Conservation (phyloP, 1,140 invertebrate species). For the Doryteuthis pealeii region DNA sequence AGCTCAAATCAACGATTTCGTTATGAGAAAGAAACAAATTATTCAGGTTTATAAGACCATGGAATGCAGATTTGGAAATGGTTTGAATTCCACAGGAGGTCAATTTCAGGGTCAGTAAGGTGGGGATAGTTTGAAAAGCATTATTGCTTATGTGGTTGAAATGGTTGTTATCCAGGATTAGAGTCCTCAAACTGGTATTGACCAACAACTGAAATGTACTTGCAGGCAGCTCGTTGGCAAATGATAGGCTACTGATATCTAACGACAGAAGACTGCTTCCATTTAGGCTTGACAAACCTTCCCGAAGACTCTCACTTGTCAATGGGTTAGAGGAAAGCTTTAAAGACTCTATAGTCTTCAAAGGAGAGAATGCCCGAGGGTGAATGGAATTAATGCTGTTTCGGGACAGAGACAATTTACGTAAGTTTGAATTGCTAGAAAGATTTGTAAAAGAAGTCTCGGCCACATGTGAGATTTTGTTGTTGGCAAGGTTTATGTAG, state of each 20-base stretch:
- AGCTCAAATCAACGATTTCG: constrained; percentile 27
- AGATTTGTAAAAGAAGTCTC: constrained; percentile 32
- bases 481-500: constrained; percentile 36
- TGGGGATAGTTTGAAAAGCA: constrained; percentile 33
- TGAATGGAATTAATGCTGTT: constrained; percentile 29
- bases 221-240: constrained; percentile 29
- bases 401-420: constrained; percentile 35
- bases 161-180: constrained; percentile 39
- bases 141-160: constrained; percentile 26
- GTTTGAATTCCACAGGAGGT: constrained; percentile 29
- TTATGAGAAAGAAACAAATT: constrained; percentile 37
- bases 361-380: constrained; percentile 25
- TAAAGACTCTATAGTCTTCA: constrained; percentile 34
- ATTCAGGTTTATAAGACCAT: constrained; percentile 30
- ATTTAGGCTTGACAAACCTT: constrained; percentile 28
- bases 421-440: constrained; percentile 15
- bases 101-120: constrained; percentile 34
- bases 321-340: constrained; percentile 37
- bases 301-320: constrained; percentile 24
- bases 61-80: constrained; percentile 30
- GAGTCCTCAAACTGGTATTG: constrained; percentile 30
- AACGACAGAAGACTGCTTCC: constrained; percentile 29
- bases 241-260: constrained; percentile 34
- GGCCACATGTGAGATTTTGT: constrained; percentile 30
- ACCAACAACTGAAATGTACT: constrained; percentile 34